Evolutionary conservation across 2,113 vertebrate species (phyloP), one percentile per base, ranked within the genome.

Genomic region (Prolemur simus): DNA sequence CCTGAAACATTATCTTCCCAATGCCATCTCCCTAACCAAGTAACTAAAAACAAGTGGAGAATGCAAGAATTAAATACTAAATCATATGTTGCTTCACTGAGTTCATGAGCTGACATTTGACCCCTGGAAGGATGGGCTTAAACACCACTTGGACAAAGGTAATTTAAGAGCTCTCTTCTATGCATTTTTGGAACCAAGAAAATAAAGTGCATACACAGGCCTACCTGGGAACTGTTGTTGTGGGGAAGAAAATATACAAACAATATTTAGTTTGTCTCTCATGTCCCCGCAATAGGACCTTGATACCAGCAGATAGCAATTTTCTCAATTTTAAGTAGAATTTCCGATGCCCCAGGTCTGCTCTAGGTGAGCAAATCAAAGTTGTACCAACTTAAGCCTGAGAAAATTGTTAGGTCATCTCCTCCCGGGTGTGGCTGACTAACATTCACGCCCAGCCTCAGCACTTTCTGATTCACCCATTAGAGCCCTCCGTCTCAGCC

Each of bases 21-120:
- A 89, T 63, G 21, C 42, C 60, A 42, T 92, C 92, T 84, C 91
- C 85, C 89, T 78, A 27, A 96, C 42, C 89, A 97, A 96, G 64
- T 96, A 95, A 89, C 80, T 47, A 29, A 98, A 97, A 98, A 97
- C 42, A 96, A 90, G 60, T 86, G 60, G 92, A 98, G 74, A 87
- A 97, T 96, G 52, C 68, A 96, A 76, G 71, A 97, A 97, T 97
- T 97, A 98, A 98, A 97, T 85, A 69, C 84, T 97, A 98, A 97
- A 98, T 98, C 97, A 73, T 87, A 69, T 78, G 71, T 95, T 74
- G 27, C 52, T 93, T 73, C 56, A 11, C 45, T 25, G 74, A 96
- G 86, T 91, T 98, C 94, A 49, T 68, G 87, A 97, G 60, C 76
- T 98, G 93, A 97, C 84, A 88, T 98, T 98, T 98, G 88, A 97